A percentile compares a stretch with the other conserved stretches of the same genome.
phyloP scores from a whole-genome alignment of 1,140 invertebrate species.

The Drusus annulatus region DNA sequence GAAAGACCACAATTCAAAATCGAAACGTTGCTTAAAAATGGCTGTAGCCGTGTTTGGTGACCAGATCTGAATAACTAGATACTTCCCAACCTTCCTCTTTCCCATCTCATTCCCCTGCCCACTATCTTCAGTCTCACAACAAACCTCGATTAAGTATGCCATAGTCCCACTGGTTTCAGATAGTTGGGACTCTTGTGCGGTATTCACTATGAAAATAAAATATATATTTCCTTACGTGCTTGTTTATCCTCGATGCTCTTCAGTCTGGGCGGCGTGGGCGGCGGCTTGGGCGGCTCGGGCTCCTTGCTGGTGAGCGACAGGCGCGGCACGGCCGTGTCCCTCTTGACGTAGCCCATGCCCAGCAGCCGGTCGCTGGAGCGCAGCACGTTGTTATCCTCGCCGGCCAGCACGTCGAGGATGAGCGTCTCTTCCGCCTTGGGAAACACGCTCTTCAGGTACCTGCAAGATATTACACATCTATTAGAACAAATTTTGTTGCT shows the following conservation, averaged over 20 bases:
- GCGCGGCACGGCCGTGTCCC: constrained; percentile 73
- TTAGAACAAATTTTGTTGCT: no score
- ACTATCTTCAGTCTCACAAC: no score
- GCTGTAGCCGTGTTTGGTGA: no score
- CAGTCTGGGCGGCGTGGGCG: constrained; percentile 73
- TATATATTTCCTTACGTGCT: constrained; percentile 72
- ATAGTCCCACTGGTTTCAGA: no score
- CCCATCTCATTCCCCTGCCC: no score
- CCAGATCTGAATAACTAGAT: no score
- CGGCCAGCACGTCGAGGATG: constrained; percentile 86
- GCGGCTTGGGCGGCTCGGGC: constrained; percentile 69
- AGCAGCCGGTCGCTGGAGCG: constrained; percentile 85
- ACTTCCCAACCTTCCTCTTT: no score
- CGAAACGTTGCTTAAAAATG: no score
- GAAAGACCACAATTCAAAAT: no score
- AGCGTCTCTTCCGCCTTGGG: constrained; percentile 93
- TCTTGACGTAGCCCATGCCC: constrained; percentile 86
- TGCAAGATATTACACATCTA: constrained; percentile 66
- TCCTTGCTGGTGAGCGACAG: constrained; percentile 70
- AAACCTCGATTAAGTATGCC: no score
- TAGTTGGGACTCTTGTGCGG: no score
- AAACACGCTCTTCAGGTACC: constrained; percentile 93
- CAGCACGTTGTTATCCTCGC: constrained; percentile 91
- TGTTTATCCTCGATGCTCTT: constrained; percentile 83
- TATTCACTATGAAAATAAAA: no score